These are phyloP conservation scores for Microcebus jonahi DNA, from an alignment of 2,113 vertebrate species.

Conservation along the genomic window DNA sequence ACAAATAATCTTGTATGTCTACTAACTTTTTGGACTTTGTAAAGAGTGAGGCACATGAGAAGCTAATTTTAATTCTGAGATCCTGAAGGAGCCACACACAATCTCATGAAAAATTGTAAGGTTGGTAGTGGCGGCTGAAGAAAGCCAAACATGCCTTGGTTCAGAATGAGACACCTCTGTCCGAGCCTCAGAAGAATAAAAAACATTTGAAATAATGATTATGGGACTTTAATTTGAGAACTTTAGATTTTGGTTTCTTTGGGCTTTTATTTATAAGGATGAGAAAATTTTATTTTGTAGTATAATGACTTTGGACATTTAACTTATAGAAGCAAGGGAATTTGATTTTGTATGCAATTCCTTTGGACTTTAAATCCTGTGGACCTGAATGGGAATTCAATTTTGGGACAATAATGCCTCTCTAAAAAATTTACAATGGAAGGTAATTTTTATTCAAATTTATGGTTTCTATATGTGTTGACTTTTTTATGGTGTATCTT, in stretches of 20 bases:
- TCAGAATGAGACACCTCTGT: not conserved
- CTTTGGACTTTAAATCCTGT: slow-evolving; percentile 54
- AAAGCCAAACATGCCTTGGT: not conserved
- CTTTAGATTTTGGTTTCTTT: slow-evolving; percentile 44
- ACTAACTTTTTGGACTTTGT: not conserved
- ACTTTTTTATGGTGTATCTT: slow-evolving; percentile 11
- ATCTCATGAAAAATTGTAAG: not conserved
- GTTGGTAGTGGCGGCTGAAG: not conserved
- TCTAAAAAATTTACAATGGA: slow-evolving; percentile 30
- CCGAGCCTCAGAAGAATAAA: not conserved
- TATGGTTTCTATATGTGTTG: not conserved
- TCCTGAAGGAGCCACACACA: not conserved
- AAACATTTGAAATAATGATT: slow-evolving; percentile 8
- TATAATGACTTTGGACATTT: slow-evolving; percentile 49
- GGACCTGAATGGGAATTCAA: slow-evolving; percentile 41
- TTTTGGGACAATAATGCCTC: slow-evolving; percentile 14
- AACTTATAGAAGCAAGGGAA: slow-evolving; percentile 25
- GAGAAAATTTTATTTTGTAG: slow-evolving; percentile 55
- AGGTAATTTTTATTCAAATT: slow-evolving; percentile 34
- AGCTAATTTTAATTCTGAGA: slow-evolving; percentile 16
- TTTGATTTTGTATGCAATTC: slow-evolving; percentile 55
- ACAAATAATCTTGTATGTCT: not conserved
- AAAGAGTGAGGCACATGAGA: not conserved
- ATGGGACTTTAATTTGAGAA: slow-evolving; percentile 6
- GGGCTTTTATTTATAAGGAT: slow-evolving; percentile 28